Evolutionary conservation across 2,113 vertebrate genomes (phyloP).

Genomic region (Vimba vimba): DNA sequence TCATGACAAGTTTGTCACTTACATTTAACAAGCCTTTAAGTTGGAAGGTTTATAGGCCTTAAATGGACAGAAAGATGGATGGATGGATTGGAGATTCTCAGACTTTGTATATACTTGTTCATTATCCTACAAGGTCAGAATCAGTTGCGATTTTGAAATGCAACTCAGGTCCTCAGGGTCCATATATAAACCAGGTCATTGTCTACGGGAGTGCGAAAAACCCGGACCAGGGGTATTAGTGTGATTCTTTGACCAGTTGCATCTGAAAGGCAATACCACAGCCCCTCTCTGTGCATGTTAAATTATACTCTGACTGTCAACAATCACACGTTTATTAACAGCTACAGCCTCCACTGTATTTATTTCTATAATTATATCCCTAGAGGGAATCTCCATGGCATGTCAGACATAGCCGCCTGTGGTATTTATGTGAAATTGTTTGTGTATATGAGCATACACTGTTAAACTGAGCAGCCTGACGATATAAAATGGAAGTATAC

Average conservation of each 20-base stretch:
- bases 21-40: too few species aligned
- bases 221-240: slow-evolving; percentile 15
- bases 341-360: slow-evolving; percentile 78
- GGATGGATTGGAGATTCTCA: neutral
- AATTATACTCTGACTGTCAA: slow-evolving; percentile 82
- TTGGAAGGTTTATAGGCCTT: too few species aligned
- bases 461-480: slow-evolving; percentile 35
- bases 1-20: too few species aligned
- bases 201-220: slow-evolving; percentile 17
- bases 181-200: slow-evolving; percentile 31
- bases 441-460: slow-evolving; percentile 31
- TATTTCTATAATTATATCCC: slow-evolving; percentile 85
- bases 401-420: slow-evolving; percentile 62
- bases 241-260: slow-evolving; percentile 48
- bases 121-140: slow-evolving; percentile 38
- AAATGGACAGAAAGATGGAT: too few species aligned
- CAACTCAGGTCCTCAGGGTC: neutral
- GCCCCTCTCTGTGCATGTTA: slow-evolving; percentile 75
- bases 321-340: slow-evolving; percentile 83
- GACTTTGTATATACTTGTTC: slow-evolving; percentile 26
- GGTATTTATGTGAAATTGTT: slow-evolving; percentile 45
- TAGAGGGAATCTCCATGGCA: slow-evolving; percentile 65
- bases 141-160: neutral
- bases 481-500: slow-evolving; percentile 53
- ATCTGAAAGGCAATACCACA: slow-evolving; percentile 70